Percentiles rank a stretch among this genome's conserved stretches.
Evolutionary conservation across 53 echinoderm and acorn worm species (phyloP).

Genomic region (Luidia sarsii): DNA sequence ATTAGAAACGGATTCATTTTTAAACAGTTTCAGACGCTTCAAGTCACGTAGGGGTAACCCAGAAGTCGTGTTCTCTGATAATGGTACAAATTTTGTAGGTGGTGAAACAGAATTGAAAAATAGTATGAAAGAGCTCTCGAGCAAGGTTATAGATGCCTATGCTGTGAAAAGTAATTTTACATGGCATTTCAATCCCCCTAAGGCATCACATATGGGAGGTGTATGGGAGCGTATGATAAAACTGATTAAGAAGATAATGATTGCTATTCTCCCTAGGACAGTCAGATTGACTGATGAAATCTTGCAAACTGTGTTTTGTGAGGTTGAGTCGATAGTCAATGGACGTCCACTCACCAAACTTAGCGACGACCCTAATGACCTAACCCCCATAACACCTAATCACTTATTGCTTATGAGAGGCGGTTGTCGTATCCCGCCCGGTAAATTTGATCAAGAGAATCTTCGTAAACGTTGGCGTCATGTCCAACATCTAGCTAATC

Average conservation of each 20-base stretch:
- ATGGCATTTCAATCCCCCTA: conserved; percentile 73
- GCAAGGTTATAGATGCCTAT: conserved; percentile 45
- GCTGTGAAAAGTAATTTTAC: too few relatives aligned
- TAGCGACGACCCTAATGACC: conserved; percentile 49
- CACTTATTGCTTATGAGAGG: conserved; percentile 59
- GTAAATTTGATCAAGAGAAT: conserved; percentile 36
- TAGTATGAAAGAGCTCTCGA: conserved; percentile 6
- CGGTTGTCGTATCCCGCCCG: conserved; percentile 25
- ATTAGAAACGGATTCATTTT: conserved; percentile 69
- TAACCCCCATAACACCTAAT: conserved; percentile 63
- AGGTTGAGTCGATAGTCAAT: conserved; percentile 68
- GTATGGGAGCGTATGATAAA: conserved; percentile 72
- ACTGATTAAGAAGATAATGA: conserved; percentile 50
- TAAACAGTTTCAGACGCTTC: conserved; percentile 65
- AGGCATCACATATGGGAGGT: conserved; percentile 71
- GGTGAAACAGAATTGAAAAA: conserved; percentile 50
- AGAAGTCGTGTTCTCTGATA: conserved; percentile 61
- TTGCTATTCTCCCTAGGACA: conserved; percentile 42
- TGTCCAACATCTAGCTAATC: conserved; percentile 48
- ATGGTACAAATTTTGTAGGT: conserved; percentile 67
- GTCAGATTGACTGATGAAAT: conserved; percentile 35
- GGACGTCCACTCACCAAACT: conserved; percentile 61
- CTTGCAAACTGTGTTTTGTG: conserved; percentile 52
- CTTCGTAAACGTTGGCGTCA: conserved; percentile 57
- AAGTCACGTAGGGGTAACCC: conserved; percentile 55